phyloP scores from a whole-genome alignment of 1,140 invertebrate genomes.

The Aphelinus atriplicis region DNA sequence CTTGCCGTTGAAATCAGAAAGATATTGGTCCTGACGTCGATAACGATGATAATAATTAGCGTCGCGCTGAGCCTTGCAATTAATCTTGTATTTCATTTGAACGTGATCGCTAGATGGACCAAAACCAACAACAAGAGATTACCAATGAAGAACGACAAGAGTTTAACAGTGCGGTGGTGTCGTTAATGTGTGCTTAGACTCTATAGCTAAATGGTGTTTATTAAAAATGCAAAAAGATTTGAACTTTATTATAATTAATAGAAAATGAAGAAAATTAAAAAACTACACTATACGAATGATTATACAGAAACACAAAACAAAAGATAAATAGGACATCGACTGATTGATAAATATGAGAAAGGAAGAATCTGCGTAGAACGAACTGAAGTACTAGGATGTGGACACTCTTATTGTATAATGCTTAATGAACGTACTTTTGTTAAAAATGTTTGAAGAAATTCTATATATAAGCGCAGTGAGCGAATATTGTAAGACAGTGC shows the following conservation, averaged over 20 bases:
- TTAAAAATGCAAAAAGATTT: slow-evolving; percentile 47
- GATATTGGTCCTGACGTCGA: slow-evolving; percentile 12
- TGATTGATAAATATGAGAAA: slow-evolving; percentile 21
- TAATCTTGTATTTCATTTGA: slow-evolving; percentile 38
- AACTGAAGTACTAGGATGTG: slow-evolving; percentile 52
- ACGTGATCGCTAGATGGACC: slow-evolving; percentile 31
- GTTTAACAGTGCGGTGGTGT: slow-evolving; percentile 40
- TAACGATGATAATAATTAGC: slow-evolving; percentile 35
- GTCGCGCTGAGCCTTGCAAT: slow-evolving; percentile 32
- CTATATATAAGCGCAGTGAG: slow-evolving; percentile 56
- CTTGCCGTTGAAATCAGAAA: slow-evolving; percentile 18
- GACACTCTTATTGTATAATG: slow-evolving; percentile 59
- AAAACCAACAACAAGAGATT: slow-evolving; percentile 26
- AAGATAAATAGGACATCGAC: slow-evolving; percentile 33
- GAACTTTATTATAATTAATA: slow-evolving; percentile 45
- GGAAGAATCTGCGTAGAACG: neutral
- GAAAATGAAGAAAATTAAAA: slow-evolving; percentile 12
- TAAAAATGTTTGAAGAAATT: slow-evolving; percentile 61
- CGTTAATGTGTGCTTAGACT: slow-evolving; percentile 39
- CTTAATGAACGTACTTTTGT: slow-evolving; percentile 62
- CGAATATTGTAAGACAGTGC: slow-evolving; percentile 56
- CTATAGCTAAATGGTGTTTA: slow-evolving; percentile 57
- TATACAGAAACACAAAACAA: slow-evolving; percentile 37
- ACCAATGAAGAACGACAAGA: slow-evolving; percentile 25
- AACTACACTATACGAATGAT: slow-evolving; percentile 10